Evolutionary conservation across 2,797 vertebrate genomes (phyloP).

Genomic region (Tapirus indicus): DNA sequence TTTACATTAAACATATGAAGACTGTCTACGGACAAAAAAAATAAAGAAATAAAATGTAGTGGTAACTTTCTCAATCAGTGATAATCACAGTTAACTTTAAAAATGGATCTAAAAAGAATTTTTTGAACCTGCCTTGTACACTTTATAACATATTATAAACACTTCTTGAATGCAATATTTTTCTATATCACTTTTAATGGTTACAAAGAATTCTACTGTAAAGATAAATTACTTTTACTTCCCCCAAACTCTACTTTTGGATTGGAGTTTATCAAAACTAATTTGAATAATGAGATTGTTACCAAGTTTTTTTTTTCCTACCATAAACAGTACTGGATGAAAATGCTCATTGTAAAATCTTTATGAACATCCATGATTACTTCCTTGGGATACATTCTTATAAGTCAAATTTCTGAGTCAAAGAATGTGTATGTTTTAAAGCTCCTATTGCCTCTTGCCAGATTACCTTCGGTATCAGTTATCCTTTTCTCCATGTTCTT

Average conservation of each 20-base stretch:
- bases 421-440: slow-evolving; percentile 42
- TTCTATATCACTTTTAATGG: slow-evolving; percentile 1
- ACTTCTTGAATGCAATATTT: slow-evolving; percentile 6
- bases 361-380: background rate
- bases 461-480: background rate
- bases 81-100: background rate
- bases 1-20: background rate
- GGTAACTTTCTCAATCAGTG: background rate
- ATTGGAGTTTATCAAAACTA: background rate
- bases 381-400: slow-evolving; percentile 32
- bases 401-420: background rate
- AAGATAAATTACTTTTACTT: slow-evolving; percentile 40
- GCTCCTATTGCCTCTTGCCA: background rate
- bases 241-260: background rate
- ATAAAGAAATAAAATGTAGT: background rate
- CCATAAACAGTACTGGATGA: background rate
- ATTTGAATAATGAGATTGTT: slow-evolving; percentile 16
- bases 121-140: background rate
- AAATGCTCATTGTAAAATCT: background rate
- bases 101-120: background rate
- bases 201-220: slow-evolving; percentile 28
- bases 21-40: slow-evolving; percentile 11
- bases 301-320: background rate
- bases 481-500: slow-evolving; percentile 3
- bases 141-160: slow-evolving; percentile 9